phyloP scores from a whole-genome alignment of 2,888 invertebrate genomes.

The Escarpia spicata region DNA sequence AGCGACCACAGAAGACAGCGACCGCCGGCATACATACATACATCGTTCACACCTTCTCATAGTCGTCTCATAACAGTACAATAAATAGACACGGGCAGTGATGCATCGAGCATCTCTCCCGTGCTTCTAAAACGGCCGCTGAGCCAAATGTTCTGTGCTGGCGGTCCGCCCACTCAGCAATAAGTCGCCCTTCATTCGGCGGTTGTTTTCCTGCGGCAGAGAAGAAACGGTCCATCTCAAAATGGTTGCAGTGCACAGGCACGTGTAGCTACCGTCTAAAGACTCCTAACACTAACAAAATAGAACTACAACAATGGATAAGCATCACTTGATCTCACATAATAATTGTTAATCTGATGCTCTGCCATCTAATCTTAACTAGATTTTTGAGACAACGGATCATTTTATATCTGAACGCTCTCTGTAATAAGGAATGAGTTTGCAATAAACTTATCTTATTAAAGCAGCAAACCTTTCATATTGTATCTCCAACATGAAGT shows the following conservation, averaged over 20 bases:
- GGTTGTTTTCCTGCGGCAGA: constrained; percentile 57
- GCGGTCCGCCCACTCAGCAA: constrained; percentile 66
- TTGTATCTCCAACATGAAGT: neutral
- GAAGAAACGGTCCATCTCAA: constrained; percentile 22
- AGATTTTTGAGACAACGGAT: no score
- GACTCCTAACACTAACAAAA: neutral
- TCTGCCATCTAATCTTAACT: no score
- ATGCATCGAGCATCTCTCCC: constrained; percentile 10
- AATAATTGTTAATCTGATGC: neutral
- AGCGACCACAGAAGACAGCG: neutral
- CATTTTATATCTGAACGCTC: no score
- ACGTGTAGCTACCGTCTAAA: neutral
- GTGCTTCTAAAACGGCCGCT: constrained; percentile 50
- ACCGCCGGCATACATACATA: neutral
- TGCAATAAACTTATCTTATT: no score
- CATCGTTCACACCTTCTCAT: neutral
- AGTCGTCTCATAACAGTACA: constrained; percentile 1
- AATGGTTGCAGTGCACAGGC: neutral
- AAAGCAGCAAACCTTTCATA: neutral
- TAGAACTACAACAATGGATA: neutral
- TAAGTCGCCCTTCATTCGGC: constrained; percentile 59
- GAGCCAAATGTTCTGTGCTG: constrained; percentile 66
- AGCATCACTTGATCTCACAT: neutral
- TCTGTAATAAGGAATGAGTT: no score
- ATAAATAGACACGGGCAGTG: constrained; percentile 1